Evolutionary conservation across 2,888 invertebrate species (phyloP), one percentile per base, ranked within the genome.

Genomic region (Cryptus armator): DNA sequence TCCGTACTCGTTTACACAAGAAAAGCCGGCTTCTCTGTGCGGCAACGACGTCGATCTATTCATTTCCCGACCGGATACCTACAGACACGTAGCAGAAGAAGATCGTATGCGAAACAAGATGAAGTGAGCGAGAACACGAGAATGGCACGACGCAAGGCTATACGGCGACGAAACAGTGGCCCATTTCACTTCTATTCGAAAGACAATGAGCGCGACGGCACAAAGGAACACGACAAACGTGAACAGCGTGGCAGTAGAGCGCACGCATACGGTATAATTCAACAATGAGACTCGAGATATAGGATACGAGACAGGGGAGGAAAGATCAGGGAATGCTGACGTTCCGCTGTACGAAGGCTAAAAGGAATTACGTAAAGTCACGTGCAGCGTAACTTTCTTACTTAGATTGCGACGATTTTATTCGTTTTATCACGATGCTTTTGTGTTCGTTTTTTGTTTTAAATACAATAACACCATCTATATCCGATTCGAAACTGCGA

Each of bases 181-280:
- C 81, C 74, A 67, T 72, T 78, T 80, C 32, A 51, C 53, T 24
- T 32, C 70, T 68, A 75, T 78, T 70, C 51, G 67, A 53, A 32
- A 85, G 67, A 90, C 88, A 90, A 90, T 89, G 86, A 79, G 78
- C 24, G 16, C 70, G 83, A 82, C 44, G 77, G 77, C 62, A 86
- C 88, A 88, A 88, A 81, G 66, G 44, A 75, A 74, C 67, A 76
- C 68, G 78, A 53, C 51, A 75, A 64, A 70, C 53, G 66, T 71
- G 66, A 77, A 81, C 48, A 68, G 56, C 78, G 83, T 86, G 44
- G 44, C 62, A 62, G 67, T 44, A 51, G 44, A 64, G 66, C 37
- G 32, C 53, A 74, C 44, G 74, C 37, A 66, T 82, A 74, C 32
- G 48, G 44, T 12, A 68, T 24, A 71, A 80, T 71, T 37, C 32